Evolutionary conservation across 2,797 vertebrate genomes (phyloP).

Genomic region (Onychomys torridus): DNA sequence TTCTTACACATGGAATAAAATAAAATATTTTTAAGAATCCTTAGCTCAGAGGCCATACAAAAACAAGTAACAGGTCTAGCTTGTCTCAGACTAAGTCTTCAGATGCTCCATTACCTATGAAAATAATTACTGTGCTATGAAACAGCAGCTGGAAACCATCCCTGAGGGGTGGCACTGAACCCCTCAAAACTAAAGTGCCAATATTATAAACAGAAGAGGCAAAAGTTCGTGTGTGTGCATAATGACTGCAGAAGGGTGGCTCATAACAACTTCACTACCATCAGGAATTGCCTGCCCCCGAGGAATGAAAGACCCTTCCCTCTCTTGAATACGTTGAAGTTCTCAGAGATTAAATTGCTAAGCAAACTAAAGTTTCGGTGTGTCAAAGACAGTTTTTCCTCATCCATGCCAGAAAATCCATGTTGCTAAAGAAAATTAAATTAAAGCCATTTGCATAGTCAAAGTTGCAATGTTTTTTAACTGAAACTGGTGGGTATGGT

Average conservation of each 20-base stretch:
- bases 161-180: neutral
- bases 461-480: neutral
- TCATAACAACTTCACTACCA: neutral
- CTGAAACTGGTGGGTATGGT: neutral
- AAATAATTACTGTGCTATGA: conserved; percentile 10
- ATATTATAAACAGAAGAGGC: neutral
- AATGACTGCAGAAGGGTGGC: neutral
- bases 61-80: neutral
- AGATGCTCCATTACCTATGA: neutral
- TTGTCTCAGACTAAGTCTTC: conserved; percentile 12
- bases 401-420: neutral
- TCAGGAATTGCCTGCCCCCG: neutral
- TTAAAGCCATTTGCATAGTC: conserved; percentile 5
- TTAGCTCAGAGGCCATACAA: neutral
- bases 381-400: neutral
- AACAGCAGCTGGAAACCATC: neutral
- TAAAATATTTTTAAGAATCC: neutral
- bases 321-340: neutral
- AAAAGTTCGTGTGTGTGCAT: neutral
- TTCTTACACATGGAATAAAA: neutral
- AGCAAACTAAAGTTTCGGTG: conserved; percentile 5
- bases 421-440: conserved; percentile 17
- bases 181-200: neutral
- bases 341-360: conserved; percentile 22
- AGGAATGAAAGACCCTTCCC: neutral